Base-by-base conservation (phyloP, 2,888 invertebrate genomes). In the Meganola albula region DNA sequence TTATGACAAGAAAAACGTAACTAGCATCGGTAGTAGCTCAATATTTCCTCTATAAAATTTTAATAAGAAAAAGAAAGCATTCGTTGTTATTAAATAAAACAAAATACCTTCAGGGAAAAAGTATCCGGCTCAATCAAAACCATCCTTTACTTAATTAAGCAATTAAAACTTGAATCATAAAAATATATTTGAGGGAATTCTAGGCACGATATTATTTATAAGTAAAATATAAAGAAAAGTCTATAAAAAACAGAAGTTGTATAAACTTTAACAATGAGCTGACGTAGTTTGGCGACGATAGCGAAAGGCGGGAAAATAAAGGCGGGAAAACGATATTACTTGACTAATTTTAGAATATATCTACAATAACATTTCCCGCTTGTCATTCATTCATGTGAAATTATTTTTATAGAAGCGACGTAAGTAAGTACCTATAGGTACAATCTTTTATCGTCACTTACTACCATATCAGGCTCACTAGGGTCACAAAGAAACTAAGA, bases 211-310 rank as follows among this genome's bases (percentile, higher is more conserved):
- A 40, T 42, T 46, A 53, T 46, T 53, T 46, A 30, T 27, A 34
- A 31, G 25, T 29, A 49, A 49, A 41, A 46, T 40, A 48, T 44
- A 31, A 16, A 12, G 27, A 12, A 52, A 59, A 47, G 47, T 39
- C 48, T 39, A 59, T 58, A 49, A 52, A 52, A 52, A 38, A 38
- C 50, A 59, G 48, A 48, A 48, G 41, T 56, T 50, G 25, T 27
- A 8, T 28, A 27, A 40, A 37, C 28, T 47, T 31, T 18, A 32
- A 37, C 31, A 43, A 47, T 34, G 34, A 35, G 18, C 11, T 6
- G 12, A 26, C 24, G 26, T 5, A 10, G 26, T 21, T 24, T 24
- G 11, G 34, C 43, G 32, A 31, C 31, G 31, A 4, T 31, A 20
- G 23, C 14, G 16, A 20, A 14, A 22, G 10, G 20, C 7, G 20